Percentiles rank a stretch among this genome's conserved stretches.
phyloP scores from a whole-genome alignment of 2,797 vertebrate species.

The Glyptemys insculpta region DNA sequence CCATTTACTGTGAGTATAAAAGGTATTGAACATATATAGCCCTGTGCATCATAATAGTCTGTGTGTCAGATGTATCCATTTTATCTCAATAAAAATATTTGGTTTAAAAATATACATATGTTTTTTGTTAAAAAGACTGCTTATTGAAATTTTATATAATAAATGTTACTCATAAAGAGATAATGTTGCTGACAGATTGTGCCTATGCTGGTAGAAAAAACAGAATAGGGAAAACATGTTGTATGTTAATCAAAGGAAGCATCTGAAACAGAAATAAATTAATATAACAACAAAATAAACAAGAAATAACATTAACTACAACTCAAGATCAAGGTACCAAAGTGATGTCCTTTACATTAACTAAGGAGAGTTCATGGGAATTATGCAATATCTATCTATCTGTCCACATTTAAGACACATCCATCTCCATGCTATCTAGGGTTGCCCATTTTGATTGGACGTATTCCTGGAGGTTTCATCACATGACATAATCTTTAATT shows the following conservation, averaged over 20 bases:
- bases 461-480: too few species aligned
- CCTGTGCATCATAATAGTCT: constrained; percentile 53
- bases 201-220: neutral
- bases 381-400: constrained; percentile 43
- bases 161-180: constrained; percentile 20
- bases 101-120: constrained; percentile 22
- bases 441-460: too few species aligned
- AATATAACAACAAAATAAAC: constrained; percentile 45
- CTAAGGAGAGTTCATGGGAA: accelerated
- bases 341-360: constrained; percentile 1
- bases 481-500: too few species aligned
- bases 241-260: constrained; percentile 60
- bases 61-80: constrained; percentile 35
- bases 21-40: constrained; percentile 12
- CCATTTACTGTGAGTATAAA: constrained; percentile 47
- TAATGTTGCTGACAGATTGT: constrained; percentile 39
- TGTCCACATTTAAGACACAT: constrained; percentile 19
- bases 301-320: neutral
- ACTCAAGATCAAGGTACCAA: neutral
- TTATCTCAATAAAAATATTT: constrained; percentile 26
- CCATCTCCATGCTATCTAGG: neutral
- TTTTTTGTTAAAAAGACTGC: neutral
- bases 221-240: neutral
- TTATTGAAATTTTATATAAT: constrained; percentile 45
- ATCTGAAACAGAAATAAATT: constrained; percentile 53